phyloP scores from a whole-genome alignment of 2,113 vertebrate species.

The Sebastes fasciatus region DNA sequence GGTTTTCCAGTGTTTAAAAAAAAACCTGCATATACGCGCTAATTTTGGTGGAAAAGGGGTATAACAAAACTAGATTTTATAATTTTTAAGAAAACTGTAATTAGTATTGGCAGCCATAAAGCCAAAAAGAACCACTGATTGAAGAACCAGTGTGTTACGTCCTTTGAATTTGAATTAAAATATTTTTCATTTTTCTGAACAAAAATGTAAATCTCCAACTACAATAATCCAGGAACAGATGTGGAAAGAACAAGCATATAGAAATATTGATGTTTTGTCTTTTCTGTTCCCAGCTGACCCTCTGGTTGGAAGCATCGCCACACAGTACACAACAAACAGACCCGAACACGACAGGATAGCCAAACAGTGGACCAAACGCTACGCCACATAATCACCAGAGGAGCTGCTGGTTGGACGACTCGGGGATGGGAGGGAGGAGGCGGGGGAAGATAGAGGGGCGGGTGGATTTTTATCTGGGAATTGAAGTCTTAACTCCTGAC shows the following conservation, averaged over 20 bases:
- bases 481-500: constrained; percentile 71
- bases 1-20: no score
- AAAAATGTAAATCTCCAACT: no score
- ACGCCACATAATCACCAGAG: constrained; percentile 81
- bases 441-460: not conserved
- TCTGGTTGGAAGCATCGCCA: constrained; percentile 87
- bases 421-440: constrained; percentile 7
- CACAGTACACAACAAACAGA: constrained; percentile 85
- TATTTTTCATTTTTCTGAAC: not conserved
- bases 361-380: constrained; percentile 88
- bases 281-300: constrained; percentile 79
- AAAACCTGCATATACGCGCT: no score
- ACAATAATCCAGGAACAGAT: no score
- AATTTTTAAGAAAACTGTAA: not conserved
- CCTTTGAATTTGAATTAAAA: not conserved
- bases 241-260: not conserved
- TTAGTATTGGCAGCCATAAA: no score
- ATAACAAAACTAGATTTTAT: not conserved
- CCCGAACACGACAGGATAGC: constrained; percentile 86
- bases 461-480: constrained; percentile 72
- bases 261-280: not conserved
- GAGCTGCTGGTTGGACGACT: constrained; percentile 30
- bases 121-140: not conserved
- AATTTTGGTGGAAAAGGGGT: no score
- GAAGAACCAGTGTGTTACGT: not conserved